Conservation (phyloP, 2,797 vertebrate species). For the Loriculus beryllinus region DNA sequence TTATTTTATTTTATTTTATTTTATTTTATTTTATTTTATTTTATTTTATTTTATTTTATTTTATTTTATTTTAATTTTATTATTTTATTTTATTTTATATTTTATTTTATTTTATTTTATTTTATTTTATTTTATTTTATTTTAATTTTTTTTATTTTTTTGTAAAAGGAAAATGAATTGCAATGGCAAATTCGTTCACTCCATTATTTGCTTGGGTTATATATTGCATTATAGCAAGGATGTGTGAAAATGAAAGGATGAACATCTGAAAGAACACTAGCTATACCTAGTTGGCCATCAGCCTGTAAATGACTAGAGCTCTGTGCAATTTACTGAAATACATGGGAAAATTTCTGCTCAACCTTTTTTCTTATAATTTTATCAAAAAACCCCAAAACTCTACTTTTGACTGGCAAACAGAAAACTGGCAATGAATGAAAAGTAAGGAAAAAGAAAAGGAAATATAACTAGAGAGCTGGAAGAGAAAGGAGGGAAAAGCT, state of each 20-base stretch:
- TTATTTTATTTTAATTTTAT: too few species aligned
- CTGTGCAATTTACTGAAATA: background rate
- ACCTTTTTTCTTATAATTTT: background rate
- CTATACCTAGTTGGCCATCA: background rate
- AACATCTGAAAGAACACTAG: background rate
- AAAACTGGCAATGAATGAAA: background rate
- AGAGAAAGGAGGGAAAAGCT: background rate
- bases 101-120: background rate
- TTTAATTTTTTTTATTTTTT: background rate
- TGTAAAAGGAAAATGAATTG: background rate
- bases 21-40: too few species aligned
- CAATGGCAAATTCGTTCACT: background rate
- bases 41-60: too few species aligned
- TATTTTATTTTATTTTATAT: background rate
- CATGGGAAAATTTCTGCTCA: background rate
- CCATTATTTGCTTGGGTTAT: background rate
- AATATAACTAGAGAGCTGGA: background rate
- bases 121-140: background rate
- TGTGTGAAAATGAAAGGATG: background rate
- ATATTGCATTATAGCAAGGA: background rate
- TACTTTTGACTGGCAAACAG: background rate
- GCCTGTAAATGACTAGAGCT: background rate
- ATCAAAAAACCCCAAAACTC: fast-evolving
- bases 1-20: too few species aligned
- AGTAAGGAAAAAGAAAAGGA: background rate